Evolutionary conservation across 2,113 vertebrate species (phyloP).

Genomic region (Neoarius graeffei): DNA sequence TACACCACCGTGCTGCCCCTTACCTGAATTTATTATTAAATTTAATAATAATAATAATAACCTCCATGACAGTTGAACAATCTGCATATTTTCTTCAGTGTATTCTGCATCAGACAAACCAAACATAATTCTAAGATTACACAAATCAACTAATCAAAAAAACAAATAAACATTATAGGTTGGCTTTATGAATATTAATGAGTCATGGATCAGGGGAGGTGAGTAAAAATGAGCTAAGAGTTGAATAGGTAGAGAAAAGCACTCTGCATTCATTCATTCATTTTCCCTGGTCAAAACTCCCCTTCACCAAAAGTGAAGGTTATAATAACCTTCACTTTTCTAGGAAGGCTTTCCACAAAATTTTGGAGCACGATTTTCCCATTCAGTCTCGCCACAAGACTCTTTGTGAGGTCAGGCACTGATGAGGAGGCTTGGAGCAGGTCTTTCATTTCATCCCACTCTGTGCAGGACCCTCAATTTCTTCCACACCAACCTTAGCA

Average conservation of each 20-base stretch:
- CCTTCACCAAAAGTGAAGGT: too few relatives aligned
- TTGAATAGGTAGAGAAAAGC: not conserved
- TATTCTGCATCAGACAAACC: not conserved
- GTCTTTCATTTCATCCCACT: not conserved
- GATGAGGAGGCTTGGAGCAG: too few relatives aligned
- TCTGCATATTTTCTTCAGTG: not conserved
- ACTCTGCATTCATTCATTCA: not conserved
- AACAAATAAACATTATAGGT: not conserved
- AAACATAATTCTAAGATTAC: not conserved
- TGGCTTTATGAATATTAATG: not conserved
- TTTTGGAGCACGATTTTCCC: not conserved
- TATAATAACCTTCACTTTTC: not conserved
- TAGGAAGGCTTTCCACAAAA: not conserved
- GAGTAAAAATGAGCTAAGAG: not conserved
- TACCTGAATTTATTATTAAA: too few relatives aligned
- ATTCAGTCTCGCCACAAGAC: not conserved
- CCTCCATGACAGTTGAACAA: not conserved
- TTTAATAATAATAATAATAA: too few relatives aligned
- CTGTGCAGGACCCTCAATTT: too few relatives aligned
- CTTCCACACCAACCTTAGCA: too few relatives aligned
- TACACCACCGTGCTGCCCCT: too few relatives aligned
- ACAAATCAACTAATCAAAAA: not conserved
- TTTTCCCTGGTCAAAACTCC: not conserved
- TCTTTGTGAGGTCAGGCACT: not conserved
- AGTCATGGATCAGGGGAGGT: not conserved